Evolutionary conservation across 2,888 invertebrate genomes (phyloP).

Genomic region (Drosophila phalerata): DNA sequence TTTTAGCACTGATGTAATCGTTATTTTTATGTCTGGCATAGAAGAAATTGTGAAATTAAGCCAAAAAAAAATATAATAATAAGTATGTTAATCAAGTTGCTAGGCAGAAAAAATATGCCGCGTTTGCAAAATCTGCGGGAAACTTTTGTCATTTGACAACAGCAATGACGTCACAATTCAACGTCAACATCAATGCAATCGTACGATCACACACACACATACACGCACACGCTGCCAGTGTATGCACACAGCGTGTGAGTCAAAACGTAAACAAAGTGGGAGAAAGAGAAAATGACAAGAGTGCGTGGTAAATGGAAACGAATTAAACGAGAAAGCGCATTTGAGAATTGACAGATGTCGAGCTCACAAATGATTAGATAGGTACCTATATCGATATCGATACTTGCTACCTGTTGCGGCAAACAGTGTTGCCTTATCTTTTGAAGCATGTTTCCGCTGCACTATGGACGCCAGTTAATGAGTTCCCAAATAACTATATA

Average conservation of each 20-base stretch:
- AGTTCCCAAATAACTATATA: slow-evolving; percentile 25
- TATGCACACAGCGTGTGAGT: slow-evolving; percentile 18
- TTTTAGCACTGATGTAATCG: slow-evolving; percentile 43
- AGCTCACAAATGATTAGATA: slow-evolving; percentile 11
- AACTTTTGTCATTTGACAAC: slow-evolving; percentile 8
- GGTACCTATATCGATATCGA: not conserved
- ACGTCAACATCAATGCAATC: slow-evolving; percentile 28
- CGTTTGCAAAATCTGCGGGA: slow-evolving; percentile 18
- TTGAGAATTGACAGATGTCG: slow-evolving; percentile 19
- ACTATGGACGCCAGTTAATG: slow-evolving; percentile 38
- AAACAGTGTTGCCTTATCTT: slow-evolving; percentile 37
- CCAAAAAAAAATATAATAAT: not conserved
- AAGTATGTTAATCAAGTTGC: slow-evolving; percentile 41
- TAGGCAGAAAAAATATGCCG: slow-evolving; percentile 17
- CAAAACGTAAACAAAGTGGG: slow-evolving; percentile 50
- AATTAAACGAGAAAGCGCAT: slow-evolving; percentile 23
- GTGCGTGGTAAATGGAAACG: slow-evolving; percentile 21
- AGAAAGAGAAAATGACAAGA: not conserved
- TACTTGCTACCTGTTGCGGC: slow-evolving; percentile 36
- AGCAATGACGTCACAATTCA: slow-evolving; percentile 47
- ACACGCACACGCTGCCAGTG: slow-evolving; percentile 15
- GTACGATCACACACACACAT: slow-evolving; percentile 43
- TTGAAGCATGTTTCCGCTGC: slow-evolving; percentile 49
- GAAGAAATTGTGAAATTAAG: slow-evolving; percentile 36
- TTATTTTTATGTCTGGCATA: slow-evolving; percentile 30